Percentiles rank a stretch among this genome's conserved stretches.
Evolutionary conservation across 2,113 vertebrate genomes (phyloP).

Genomic region (Rhabdornis inornatus): DNA sequence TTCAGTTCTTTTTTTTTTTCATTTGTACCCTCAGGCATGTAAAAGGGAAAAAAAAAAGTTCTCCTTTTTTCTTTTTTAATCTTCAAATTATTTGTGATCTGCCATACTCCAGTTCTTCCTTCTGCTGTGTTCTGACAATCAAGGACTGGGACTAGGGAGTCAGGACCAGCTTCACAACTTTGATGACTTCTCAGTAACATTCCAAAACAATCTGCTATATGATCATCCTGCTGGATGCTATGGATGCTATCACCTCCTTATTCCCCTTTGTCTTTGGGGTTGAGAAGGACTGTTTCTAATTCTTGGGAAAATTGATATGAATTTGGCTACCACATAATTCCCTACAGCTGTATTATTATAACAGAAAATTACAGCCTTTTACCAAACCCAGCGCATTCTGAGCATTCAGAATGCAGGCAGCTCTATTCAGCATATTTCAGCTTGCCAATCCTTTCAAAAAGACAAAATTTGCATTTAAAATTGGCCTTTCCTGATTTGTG

Average conservation of each 20-base stretch:
- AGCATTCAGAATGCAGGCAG: not conserved
- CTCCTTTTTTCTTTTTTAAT: not conserved
- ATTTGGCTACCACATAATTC: not conserved
- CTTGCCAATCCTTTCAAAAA: not conserved
- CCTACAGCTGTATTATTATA: slow-evolving; percentile 20
- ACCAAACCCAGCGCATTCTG: not conserved
- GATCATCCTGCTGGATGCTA: not conserved
- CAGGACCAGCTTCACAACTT: not conserved
- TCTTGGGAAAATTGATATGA: not conserved
- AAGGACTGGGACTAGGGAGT: not conserved
- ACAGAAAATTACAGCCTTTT: slow-evolving; percentile 21
- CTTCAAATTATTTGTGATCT: not conserved
- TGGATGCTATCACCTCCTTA: not conserved
- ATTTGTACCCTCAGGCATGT: not conserved
- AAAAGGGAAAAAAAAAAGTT: not conserved
- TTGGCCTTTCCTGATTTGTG: not conserved
- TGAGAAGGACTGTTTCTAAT: not conserved
- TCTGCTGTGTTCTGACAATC: not conserved
- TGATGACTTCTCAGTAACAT: not conserved
- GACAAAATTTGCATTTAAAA: slow-evolving; percentile 30
- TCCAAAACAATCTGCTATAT: not conserved
- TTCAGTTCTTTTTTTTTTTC: no score
- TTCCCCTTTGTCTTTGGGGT: not conserved
- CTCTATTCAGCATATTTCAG: not conserved
- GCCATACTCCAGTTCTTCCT: not conserved